A percentile compares a stretch with the other conserved stretches of the same genome.
Evolutionary conservation across 1,140 invertebrate genomes (phyloP).

Genomic region (Doryteuthis pealeii): DNA sequence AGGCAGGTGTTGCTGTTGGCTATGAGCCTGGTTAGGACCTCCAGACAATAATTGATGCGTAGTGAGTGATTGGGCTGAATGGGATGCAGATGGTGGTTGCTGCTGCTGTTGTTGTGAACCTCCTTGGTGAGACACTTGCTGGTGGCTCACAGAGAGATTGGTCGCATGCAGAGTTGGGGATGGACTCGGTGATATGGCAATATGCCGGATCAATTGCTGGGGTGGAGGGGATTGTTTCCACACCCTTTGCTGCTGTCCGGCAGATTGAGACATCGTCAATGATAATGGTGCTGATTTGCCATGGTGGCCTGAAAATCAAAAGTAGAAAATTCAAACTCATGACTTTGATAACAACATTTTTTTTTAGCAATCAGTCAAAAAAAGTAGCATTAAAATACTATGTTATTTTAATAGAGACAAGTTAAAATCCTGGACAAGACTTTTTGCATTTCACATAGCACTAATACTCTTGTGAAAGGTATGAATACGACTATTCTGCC

Average conservation of each 20-base stretch:
- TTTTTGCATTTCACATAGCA: no score
- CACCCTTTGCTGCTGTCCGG: not conserved
- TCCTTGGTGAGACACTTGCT: not conserved
- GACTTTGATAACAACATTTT: no score
- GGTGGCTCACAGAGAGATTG: not conserved
- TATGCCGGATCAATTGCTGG: not conserved
- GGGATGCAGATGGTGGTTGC: not conserved
- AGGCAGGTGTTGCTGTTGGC: not conserved
- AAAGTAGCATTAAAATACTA: no score
- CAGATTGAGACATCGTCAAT: not conserved
- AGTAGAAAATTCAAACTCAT: no score
- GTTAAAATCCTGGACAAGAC: no score
- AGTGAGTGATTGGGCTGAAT: conserved; percentile 4
- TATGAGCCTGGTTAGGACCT: not conserved
- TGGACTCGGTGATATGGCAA: conserved; percentile 5
- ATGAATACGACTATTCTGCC: no score
- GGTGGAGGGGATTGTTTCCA: not conserved
- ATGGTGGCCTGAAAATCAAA: not conserved
- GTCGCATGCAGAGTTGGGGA: not conserved
- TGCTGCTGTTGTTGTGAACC: not conserved
- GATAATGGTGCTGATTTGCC: not conserved
- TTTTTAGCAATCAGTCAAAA: no score
- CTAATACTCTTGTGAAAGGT: no score
- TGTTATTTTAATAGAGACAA: no score
- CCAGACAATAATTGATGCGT: not conserved